Evolutionary conservation across 2,888 invertebrate genomes (phyloP), one percentile per base, ranked within the genome.

Genomic region (Ditula angustiorana): DNA sequence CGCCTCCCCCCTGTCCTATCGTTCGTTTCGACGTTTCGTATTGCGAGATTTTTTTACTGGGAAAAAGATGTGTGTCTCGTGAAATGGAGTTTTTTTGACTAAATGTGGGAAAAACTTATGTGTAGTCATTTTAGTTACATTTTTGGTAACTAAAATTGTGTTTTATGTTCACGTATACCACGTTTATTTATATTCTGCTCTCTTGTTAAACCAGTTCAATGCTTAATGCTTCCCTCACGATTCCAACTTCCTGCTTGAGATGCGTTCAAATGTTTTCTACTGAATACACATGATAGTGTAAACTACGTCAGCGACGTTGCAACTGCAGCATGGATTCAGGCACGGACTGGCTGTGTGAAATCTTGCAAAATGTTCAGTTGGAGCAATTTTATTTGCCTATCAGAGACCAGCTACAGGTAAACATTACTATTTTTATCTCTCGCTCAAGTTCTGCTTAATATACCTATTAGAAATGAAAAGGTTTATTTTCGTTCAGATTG

Each of bases 381-480:
- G 96, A 96, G 73, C 98, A 98, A 86, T 99, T 99, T 88, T 96
- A 97, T 81, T 94, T 96, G 59, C 95, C 97, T 68, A 96, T 99
- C 64, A 94, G 98, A 70, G 98, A 99, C 93, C 98, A 99, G 82
- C 94, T 98, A 41, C 98, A 98, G 93, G 96, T 97, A 83, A 83
- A 79, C 74, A 79, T 21, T 24, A 24, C 47, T 37, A 44, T 47
- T 55, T 46, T 23, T 30, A 30, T 28, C 5, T 13, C n/a, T 11
- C 11, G 19, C 26, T 28, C 19, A 24, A 10, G 19, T 44, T 44
- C n/a, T n/a, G n/a, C n/a, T n/a, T n/a, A n/a, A n/a, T n/a, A n/a
- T n/a, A n/a, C n/a, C n/a, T n/a, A n/a, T n/a, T n/a, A n/a, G n/a
- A n/a, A n/a, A n/a, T n/a, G n/a, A n/a, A n/a, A n/a, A n/a, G n/a